A percentile compares a stretch with the other conserved stretches of the same genome.
Conservation (phyloP, 1,140 invertebrate species). For the Hylaeus anthracinus region DNA sequence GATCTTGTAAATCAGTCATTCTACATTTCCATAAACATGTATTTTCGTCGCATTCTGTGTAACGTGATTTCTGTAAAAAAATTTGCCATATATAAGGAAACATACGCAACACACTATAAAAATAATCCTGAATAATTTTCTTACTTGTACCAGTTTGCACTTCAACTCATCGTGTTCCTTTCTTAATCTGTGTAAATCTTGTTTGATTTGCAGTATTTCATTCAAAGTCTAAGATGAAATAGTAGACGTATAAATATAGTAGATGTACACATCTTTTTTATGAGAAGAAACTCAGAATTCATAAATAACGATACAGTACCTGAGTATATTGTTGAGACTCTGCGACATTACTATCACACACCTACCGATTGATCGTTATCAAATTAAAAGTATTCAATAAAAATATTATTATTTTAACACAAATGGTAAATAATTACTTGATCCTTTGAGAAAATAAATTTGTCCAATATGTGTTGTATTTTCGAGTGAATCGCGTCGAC, state of each 20-base stretch:
- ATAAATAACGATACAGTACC: neutral
- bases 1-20: slow-evolving; percentile 63
- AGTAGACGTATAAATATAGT: neutral
- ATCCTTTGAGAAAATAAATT: slow-evolving; percentile 67
- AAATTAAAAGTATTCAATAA: neutral
- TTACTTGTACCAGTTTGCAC: slow-evolving; percentile 57
- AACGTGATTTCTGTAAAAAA: slow-evolving; percentile 59
- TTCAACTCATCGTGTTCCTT: slow-evolving; percentile 73
- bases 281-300: neutral
- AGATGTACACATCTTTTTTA: neutral
- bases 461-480: slow-evolving; percentile 76
- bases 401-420: slow-evolving; percentile 7
- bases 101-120: neutral
- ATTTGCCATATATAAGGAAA: neutral
- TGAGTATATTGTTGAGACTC: slow-evolving; percentile 20
- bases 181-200: slow-evolving; percentile 65
- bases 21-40: slow-evolving; percentile 60
- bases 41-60: slow-evolving; percentile 59
- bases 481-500: slow-evolving; percentile 74
- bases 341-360: neutral
- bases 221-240: slow-evolving; percentile 59
- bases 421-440: slow-evolving; percentile 51
- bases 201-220: slow-evolving; percentile 67
- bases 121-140: slow-evolving; percentile 1
- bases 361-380: neutral